A percentile compares a stretch with the other conserved stretches of the same genome.
Conservation (phyloP, 2,113 vertebrate species). For the Crotalus horridus region DNA sequence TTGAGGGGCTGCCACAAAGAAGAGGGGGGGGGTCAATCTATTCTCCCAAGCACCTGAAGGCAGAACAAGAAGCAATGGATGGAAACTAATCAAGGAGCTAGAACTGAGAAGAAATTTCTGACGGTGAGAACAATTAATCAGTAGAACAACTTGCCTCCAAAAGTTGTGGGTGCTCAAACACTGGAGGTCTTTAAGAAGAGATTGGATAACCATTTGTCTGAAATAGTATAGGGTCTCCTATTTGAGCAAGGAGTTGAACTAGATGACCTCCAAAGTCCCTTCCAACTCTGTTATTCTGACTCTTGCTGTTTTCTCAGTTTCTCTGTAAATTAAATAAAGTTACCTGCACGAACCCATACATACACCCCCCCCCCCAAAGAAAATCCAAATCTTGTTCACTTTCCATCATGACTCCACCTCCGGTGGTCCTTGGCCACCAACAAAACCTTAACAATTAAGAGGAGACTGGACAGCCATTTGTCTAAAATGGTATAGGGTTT, state of each 20-base stretch:
- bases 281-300: neutral
- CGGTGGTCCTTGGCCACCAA: neutral
- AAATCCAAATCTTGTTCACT: neutral
- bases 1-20: neutral
- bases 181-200: too few species aligned
- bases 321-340: neutral
- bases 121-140: too few species aligned
- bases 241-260: neutral
- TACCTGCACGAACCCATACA: neutral
- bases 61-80: neutral
- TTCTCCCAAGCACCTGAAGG: neutral
- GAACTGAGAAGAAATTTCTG: neutral
- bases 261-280: neutral
- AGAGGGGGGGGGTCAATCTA: neutral
- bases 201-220: too few species aligned
- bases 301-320: neutral
- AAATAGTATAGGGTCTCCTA: neutral
- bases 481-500: too few species aligned
- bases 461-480: too few species aligned
- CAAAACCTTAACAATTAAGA: neutral
- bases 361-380: neutral
- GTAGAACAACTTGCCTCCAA: too few species aligned
- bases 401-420: neutral
- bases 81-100: neutral
- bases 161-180: too few species aligned